These are phyloP conservation scores for Sanderia malayensis DNA, from an alignment of 30 jellyfish, hydroid and myxozoan species.

Conservation along the genomic window DNA sequence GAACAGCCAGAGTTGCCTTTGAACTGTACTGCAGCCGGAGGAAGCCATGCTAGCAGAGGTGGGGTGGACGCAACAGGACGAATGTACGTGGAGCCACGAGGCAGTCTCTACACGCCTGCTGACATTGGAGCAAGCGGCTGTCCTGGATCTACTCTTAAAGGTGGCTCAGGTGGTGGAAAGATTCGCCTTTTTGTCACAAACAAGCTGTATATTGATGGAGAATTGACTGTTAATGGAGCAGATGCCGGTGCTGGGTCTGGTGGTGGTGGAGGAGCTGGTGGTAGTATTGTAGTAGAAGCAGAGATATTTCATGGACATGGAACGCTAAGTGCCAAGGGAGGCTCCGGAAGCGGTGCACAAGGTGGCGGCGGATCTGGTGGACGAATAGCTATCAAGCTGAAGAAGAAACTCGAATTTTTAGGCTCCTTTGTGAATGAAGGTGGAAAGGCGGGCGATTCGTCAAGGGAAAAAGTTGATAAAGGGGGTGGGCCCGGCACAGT, in stretches of 20 bases:
- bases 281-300: constrained; percentile 50
- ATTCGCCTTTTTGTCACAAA: constrained; percentile 42
- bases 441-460: constrained; percentile 53
- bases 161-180: constrained; percentile 56
- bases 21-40: constrained; percentile 60
- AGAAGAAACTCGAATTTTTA: constrained; percentile 29
- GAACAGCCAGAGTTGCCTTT: constrained; percentile 28
- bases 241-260: constrained; percentile 40
- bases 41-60: constrained; percentile 60
- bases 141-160: constrained; percentile 31
- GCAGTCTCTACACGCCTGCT: constrained; percentile 40
- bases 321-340: constrained; percentile 46
- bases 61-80: constrained; percentile 23
- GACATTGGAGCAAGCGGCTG: constrained; percentile 52
- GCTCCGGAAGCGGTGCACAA: constrained; percentile 39
- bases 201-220: constrained; percentile 53
- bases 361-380: constrained; percentile 81
- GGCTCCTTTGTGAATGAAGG: constrained; percentile 46
- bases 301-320: constrained; percentile 70
- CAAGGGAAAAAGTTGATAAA: constrained; percentile 56
- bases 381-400: constrained; percentile 31
- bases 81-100: constrained; percentile 30
- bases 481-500: constrained; percentile 73
- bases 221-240: constrained; percentile 48
- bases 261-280: constrained; percentile 73